Base-by-base conservation (phyloP, 2,888 invertebrate species). In the Drosophila infuscata region DNA sequence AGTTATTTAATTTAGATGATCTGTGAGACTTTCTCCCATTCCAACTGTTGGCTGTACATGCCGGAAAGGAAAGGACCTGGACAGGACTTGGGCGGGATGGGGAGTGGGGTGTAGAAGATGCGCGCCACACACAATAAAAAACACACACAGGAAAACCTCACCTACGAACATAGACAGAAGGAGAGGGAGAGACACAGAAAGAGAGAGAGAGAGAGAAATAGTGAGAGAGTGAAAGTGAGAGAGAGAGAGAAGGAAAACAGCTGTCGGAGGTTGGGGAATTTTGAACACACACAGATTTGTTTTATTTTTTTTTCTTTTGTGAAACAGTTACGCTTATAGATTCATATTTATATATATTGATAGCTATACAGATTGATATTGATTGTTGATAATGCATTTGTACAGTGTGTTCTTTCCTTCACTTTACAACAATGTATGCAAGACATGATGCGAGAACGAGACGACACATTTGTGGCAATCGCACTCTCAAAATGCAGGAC, bases 371-470 rank as follows among this genome's bases (percentile, higher is more conserved):
- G 52, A 67, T 65, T 51, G 43, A 35, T 74, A 52, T n/a, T 29
- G 7, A 36, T 54, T 29, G 35, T 69, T 65, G 48, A 30, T 56
- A 56, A 79, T 78, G 79, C 79, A 77, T 78, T 78, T 78, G 48
- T 76, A 76, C 76, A 76, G 74, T 77, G 77, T 76, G 25, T 53
- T 61, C 30, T 35, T 61, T 70, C 49, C 54, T 20, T 25, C 58
- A 32, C 6, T n/a, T 54, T 38, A 38, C 60, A 64, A 70, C 32
- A 61, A 43, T 54, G 7, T 53, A 53, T 60, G 64, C 69, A 74
- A 77, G 65, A 77, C 74, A 74, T 54, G 64, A 58, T 59, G 77
- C 78, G 67, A 71, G 67, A 71, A 79, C 75, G 60, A 75, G 64
- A 78, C 75, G 58, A 79, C 72, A 78, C 63, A 68, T 38, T 46